Evolutionary conservation across 2,888 invertebrate species (phyloP), one percentile per base, ranked within the genome.

Genomic region (Agrochola litura): DNA sequence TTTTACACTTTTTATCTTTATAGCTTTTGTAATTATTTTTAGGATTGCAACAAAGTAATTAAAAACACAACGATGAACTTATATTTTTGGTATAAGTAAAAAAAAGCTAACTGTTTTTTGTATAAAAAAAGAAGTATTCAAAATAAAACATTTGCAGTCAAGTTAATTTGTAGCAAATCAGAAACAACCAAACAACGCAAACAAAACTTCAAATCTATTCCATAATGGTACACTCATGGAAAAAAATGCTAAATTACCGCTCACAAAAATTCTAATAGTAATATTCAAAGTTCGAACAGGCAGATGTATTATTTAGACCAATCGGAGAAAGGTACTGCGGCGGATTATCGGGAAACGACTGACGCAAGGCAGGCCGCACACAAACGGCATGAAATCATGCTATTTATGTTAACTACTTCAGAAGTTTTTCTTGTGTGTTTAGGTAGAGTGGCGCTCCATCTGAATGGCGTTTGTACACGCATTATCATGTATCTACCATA

Each of bases 271-370:
- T 49, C 12, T 30, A 43, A 69, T 30, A 22, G 49, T 12, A 43
- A 73, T 60, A 82, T 78, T 78, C 82, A 9, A 74, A 75, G 3
- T 82, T 82, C 46, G 71, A 70, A 54, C 65, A 30, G 64, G 76
- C 69, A 52, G 78, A 80, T 76, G 87, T 87, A 88, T 85, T 87
- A 87, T 88, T 85, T 81, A 80, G 91, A 82, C 90, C 85, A 79
- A 88, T 89, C 87, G 90, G 89, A 85, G 89, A 79, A 86, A 89
- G 86, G 86, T 81, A 94, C 95, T 94, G 93, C 87, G 91, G 88
- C 78, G 85, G 85, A 87, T 88, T 86, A 89, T 87, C 88, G 85
- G 77, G 84, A 86, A 86, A 79, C 89, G 77, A 90, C 91, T 91
- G 91, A 89, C 88, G 86, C 88, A 89, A 92, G 89, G 92, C 88